Percentiles rank a stretch among this genome's conserved stretches.
These are phyloP conservation scores for Synergus laeviventris DNA, from an alignment of 2,888 invertebrate species.

Conservation along the genomic window DNA sequence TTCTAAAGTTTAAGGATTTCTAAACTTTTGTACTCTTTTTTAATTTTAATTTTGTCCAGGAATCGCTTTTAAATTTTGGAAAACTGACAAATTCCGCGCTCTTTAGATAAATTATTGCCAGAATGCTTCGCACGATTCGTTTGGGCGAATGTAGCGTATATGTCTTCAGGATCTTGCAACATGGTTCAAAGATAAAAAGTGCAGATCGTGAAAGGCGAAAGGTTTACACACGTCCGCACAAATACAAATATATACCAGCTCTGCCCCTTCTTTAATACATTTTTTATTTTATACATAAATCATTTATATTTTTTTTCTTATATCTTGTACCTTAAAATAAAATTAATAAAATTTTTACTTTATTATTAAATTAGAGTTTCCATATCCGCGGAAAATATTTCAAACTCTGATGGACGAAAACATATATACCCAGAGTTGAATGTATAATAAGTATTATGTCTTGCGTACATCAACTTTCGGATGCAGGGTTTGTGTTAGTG, in stretches of 20 bases:
- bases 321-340: neutral
- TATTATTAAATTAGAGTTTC: no score
- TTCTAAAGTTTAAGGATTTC: neutral
- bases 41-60: no score
- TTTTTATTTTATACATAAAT: neutral
- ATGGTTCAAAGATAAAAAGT: constrained; percentile 58
- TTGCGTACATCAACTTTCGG: neutral
- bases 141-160: constrained; percentile 42
- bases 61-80: no score
- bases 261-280: constrained; percentile 4
- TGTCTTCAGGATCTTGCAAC: constrained; percentile 52
- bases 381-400: no score
- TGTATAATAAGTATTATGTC: neutral
- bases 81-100: no score
- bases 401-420: no score
- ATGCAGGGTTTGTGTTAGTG: neutral
- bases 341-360: no score
- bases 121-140: constrained; percentile 44
- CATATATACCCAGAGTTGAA: no score
- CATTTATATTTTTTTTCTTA: neutral
- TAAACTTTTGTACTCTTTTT: neutral
- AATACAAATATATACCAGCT: neutral
- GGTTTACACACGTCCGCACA: constrained; percentile 47
- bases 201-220: constrained; percentile 56
- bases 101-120: neutral